Evolutionary conservation across 1,140 invertebrate genomes (phyloP).

Genomic region (Temnothorax longispinosus): DNA sequence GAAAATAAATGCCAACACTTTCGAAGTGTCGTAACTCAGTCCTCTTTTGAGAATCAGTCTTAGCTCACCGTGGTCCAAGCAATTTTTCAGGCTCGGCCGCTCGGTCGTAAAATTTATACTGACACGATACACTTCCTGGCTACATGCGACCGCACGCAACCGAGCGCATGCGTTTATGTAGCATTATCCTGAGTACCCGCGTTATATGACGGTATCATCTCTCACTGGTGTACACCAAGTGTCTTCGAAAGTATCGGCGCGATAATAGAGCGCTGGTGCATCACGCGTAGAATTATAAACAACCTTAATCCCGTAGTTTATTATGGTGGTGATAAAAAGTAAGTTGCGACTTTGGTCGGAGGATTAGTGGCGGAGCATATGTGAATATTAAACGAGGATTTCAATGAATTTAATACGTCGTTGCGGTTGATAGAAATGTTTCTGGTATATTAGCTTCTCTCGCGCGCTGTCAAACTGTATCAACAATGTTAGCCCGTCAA

Average conservation of each 20-base stretch:
- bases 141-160: constrained; percentile 39
- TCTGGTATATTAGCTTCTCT: constrained; percentile 45
- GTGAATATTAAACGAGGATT: constrained; percentile 50
- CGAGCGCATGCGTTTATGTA: constrained; percentile 49
- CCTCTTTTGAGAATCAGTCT: constrained; percentile 49
- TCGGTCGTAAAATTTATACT: constrained; percentile 77
- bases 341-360: not conserved
- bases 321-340: constrained; percentile 39
- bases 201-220: constrained; percentile 47
- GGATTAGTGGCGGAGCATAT: constrained; percentile 21
- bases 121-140: constrained; percentile 63
- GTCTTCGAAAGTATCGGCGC: constrained; percentile 45
- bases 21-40: constrained; percentile 3
- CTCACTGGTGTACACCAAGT: not conserved
- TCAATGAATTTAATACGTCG: constrained; percentile 43
- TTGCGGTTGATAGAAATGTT: constrained; percentile 44
- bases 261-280: constrained; percentile 29
- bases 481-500: constrained; percentile 43
- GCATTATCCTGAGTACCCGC: constrained; percentile 43
- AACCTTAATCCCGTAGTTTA: constrained; percentile 22
- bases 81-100: constrained; percentile 73
- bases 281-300: constrained; percentile 39
- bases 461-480: constrained; percentile 16
- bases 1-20: not conserved
- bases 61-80: constrained; percentile 66